A percentile compares a stretch with the other conserved stretches of the same genome.
These are phyloP conservation scores for Oscheius myriophilus DNA, from an alignment of 2,888 invertebrate genomes.

Conservation along the genomic window DNA sequence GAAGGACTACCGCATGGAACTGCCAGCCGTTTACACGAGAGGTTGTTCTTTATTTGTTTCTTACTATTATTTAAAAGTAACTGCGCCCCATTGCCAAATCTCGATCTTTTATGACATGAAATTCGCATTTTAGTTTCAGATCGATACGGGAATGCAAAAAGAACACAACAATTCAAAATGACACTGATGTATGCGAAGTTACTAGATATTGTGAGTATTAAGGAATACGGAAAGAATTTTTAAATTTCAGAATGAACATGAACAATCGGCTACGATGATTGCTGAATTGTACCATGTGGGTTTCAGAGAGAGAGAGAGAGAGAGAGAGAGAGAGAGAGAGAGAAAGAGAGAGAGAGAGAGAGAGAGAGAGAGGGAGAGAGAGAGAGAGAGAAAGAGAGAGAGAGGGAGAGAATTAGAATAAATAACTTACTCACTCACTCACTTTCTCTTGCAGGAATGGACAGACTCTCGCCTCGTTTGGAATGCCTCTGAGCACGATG, in stretches of 20 bases:
- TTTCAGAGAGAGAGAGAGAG: no score
- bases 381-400: no score
- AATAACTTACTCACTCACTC: no score
- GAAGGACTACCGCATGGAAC: constrained; percentile 7
- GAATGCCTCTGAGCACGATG: constrained; percentile 2
- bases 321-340: no score
- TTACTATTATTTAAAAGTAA: no score
- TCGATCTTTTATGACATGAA: no score
- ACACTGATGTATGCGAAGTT: constrained; percentile 17
- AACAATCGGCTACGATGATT: constrained; percentile 15
- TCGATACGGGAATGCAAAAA: constrained; percentile 5
- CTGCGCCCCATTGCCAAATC: no score
- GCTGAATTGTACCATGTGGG: constrained; percentile 8
- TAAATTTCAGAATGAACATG: constrained; percentile 10
- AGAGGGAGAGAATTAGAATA: no score
- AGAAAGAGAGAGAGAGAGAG: no score
- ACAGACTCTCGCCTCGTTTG: constrained; percentile 10
- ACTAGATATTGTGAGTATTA: constrained; percentile 2
- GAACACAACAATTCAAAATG: constrained; percentile 9
- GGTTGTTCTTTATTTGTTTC: neutral
- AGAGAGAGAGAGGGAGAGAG: no score
- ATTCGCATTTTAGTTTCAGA: constrained; percentile 16
- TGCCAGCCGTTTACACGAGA: constrained; percentile 15
- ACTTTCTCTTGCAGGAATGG: constrained; percentile 1
- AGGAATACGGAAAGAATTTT: neutral